These are phyloP conservation scores for Hedychridium roseum DNA, from an alignment of 2,888 invertebrate species.

Conservation along the genomic window DNA sequence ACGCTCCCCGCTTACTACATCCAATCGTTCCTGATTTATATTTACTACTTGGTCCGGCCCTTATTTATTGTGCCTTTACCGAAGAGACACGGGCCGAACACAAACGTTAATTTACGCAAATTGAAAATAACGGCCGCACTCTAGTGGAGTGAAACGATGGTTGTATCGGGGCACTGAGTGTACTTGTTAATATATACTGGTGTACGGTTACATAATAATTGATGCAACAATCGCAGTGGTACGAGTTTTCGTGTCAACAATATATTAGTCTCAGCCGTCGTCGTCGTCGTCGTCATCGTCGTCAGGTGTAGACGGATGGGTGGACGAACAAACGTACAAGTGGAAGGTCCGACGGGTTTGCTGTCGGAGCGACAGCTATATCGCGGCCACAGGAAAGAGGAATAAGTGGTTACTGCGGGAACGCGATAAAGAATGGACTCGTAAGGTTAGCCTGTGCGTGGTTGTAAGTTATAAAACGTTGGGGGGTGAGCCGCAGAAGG, in stretches of 20 bases:
- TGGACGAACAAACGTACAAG: slow-evolving; percentile 15
- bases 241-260: slow-evolving; percentile 12
- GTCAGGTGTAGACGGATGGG: slow-evolving; percentile 6
- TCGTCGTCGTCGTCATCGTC: not conserved
- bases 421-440: no score
- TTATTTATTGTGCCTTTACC: slow-evolving; percentile 62
- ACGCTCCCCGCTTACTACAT: slow-evolving; percentile 64
- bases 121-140: slow-evolving; percentile 63
- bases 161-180: no score
- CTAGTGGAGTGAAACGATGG: no score
- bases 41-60: slow-evolving; percentile 62
- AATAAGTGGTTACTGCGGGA: no score
- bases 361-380: no score
- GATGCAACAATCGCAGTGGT: slow-evolving; percentile 4
- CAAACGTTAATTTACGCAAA: slow-evolving; percentile 62
- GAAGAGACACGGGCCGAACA: slow-evolving; percentile 53
- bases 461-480: no score
- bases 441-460: no score
- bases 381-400: no score
- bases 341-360: no score
- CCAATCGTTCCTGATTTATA: slow-evolving; percentile 65
- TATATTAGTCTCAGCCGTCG: slow-evolving; percentile 15
- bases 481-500: no score
- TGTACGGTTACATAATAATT: no score
- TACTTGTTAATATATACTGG: no score